These are phyloP conservation scores for Leucophora obtusa DNA, from an alignment of 2,888 invertebrate genomes.

Conservation along the genomic window DNA sequence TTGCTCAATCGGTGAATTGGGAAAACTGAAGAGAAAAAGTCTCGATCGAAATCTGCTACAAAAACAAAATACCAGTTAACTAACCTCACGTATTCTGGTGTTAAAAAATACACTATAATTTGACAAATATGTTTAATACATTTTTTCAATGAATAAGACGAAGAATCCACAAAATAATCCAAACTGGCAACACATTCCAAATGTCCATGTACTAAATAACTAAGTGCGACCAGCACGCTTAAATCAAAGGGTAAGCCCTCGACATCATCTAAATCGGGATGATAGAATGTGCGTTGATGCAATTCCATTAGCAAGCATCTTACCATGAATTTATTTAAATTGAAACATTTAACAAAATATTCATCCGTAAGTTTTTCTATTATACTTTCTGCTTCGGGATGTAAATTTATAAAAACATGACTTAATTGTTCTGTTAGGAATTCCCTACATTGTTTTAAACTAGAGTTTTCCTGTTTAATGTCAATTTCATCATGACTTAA, in stretches of 20 bases:
- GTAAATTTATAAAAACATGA: neutral
- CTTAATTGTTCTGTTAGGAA: too few species aligned
- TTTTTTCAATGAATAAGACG: neutral
- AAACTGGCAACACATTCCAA: slow-evolving; percentile 27
- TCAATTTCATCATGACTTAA: neutral
- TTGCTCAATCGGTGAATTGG: slow-evolving; percentile 23
- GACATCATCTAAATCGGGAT: neutral
- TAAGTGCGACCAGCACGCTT: slow-evolving; percentile 52
- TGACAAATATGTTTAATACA: slow-evolving; percentile 43
- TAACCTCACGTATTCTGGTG: slow-evolving; percentile 45
- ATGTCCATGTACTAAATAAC: slow-evolving; percentile 50
- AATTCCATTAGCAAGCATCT: slow-evolving; percentile 24
- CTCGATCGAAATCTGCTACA: neutral
- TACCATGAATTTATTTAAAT: slow-evolving; percentile 20
- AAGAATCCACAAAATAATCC: slow-evolving; percentile 9
- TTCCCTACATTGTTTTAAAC: neutral
- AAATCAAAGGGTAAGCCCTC: slow-evolving; percentile 44
- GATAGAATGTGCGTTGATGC: slow-evolving; percentile 20
- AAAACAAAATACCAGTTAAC: neutral
- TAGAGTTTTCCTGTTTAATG: neutral
- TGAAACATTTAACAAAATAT: slow-evolving; percentile 7
- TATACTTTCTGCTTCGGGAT: slow-evolving; percentile 2
- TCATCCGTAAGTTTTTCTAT: neutral
- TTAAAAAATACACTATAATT: slow-evolving; percentile 51
- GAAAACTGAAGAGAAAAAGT: slow-evolving; percentile 43